These are phyloP conservation scores for Carabus problematicus DNA, from an alignment of 2,888 invertebrate genomes.

Conservation along the genomic window DNA sequence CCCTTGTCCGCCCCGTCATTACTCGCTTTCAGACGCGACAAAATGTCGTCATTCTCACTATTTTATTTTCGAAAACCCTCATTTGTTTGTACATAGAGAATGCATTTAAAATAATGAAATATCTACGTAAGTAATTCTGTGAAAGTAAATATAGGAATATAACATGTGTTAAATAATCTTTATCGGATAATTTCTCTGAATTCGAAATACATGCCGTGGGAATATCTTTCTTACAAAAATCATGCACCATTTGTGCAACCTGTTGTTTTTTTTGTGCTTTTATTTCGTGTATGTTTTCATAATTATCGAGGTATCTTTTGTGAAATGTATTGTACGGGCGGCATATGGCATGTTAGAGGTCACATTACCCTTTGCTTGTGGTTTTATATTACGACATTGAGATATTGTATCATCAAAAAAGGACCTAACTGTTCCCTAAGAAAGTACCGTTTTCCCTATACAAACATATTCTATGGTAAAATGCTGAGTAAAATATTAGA, in stretches of 20 bases:
- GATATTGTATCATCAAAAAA: slow-evolving; percentile 12
- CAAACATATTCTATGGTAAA: slow-evolving; percentile 11
- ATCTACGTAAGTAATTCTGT: too few species aligned
- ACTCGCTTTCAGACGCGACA: slow-evolving; percentile 7
- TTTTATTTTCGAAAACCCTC: too few species aligned
- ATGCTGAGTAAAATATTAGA: slow-evolving; percentile 20
- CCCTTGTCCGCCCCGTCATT: slow-evolving; percentile 40
- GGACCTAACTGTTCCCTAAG: slow-evolving; percentile 24
- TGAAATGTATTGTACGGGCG: slow-evolving; percentile 21
- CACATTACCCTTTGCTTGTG: slow-evolving; percentile 35
- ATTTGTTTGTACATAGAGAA: too few species aligned
- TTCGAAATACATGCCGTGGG: too few species aligned
- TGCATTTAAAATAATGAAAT: too few species aligned
- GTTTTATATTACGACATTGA: slow-evolving; percentile 33
- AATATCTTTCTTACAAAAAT: too few species aligned
- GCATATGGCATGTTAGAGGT: slow-evolving; percentile 27
- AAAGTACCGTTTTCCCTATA: slow-evolving; percentile 31
- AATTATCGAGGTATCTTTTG: slow-evolving; percentile 28
- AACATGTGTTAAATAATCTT: too few species aligned
- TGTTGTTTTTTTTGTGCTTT: slow-evolving; percentile 26
- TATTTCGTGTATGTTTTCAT: slow-evolving; percentile 16
- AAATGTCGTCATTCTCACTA: too few species aligned
- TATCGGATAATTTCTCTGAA: too few species aligned
- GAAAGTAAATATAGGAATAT: too few species aligned
- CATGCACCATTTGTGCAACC: slow-evolving; percentile 13